Percentiles rank a stretch among this genome's conserved stretches.
phyloP scores from a whole-genome alignment of 2,888 invertebrate genomes.

The Polyommatus icarus region DNA sequence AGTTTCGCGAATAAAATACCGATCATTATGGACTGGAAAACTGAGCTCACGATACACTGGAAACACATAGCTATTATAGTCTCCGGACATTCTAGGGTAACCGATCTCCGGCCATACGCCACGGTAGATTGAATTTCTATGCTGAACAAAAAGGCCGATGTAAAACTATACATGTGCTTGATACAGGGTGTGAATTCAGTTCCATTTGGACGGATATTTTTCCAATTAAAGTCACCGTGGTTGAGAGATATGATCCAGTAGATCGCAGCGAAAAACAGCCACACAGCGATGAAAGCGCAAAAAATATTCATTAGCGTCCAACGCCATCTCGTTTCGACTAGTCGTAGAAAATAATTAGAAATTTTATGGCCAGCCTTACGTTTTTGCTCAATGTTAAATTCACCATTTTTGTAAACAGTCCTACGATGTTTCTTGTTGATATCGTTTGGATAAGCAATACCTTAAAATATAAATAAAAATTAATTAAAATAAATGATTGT shows the following conservation, averaged over 20 bases:
- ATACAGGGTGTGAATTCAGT: conserved; percentile 91
- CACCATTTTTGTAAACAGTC: conserved; percentile 92
- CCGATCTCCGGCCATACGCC: conserved; percentile 90
- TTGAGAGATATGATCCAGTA: conserved; percentile 95
- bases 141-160: conserved; percentile 96
- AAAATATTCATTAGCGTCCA: conserved; percentile 94
- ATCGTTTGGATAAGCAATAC: conserved; percentile 35
- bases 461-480: conserved; percentile 34
- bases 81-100: conserved; percentile 95
- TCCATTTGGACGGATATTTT: conserved; percentile 80
- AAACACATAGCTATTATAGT: conserved; percentile 96
- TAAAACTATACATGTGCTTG: conserved; percentile 91
- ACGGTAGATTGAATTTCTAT: conserved; percentile 98
- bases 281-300: conserved; percentile 90
- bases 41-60: conserved; percentile 95
- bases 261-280: conserved; percentile 92
- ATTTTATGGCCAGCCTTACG: conserved; percentile 80
- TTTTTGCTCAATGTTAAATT: conserved; percentile 89
- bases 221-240: conserved; percentile 91
- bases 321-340: conserved; percentile 94
- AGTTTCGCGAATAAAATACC: conserved; percentile 97
- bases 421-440: conserved; percentile 57
- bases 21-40: conserved; percentile 90
- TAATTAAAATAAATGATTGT: neutral
- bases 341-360: conserved; percentile 88